Evolutionary conservation across 2,797 vertebrate genomes (phyloP), one percentile per base, ranked within the genome.

Genomic region (Gymnoscopelus braueri): DNA sequence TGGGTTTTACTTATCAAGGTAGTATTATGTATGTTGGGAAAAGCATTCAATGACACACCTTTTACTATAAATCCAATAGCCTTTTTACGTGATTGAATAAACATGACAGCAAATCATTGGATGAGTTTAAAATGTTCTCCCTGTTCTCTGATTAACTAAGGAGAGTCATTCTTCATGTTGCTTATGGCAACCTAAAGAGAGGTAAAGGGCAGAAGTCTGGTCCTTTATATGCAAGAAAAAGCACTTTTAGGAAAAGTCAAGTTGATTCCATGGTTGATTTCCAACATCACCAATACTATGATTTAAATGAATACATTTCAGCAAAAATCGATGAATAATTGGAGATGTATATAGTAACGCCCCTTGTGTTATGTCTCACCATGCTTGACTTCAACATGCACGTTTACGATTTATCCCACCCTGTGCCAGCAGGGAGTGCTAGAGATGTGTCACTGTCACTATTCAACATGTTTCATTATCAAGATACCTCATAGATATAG

Each of bases 401-500:
- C 4, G 47, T 48, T 3, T 48, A 48, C 12, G 12, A 3, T 8
- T 48, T n/a, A 15, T 5, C 13, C 50, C 50, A 51, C n/a, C 50
- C 50, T 51, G 56, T 3, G n/a, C 10, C 23, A 24, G 1, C 47
- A 64, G 10, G 60, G 55, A 7, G 14, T 29, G 35, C 2, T 48
- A 54, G 1, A 63, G 59, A 24, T 53, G 19, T 57, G 0, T 61
- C 7, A 4, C 23, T 50, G 15, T 59, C 44, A 67, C 12, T 62
- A 19, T 69, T 23, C 14, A 50, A 44, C 7, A 44, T 9, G 26
- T 44, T 8, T 44, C 12, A 69, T 7, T 51, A 79, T 52, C 9
- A 39, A 54, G 5, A 32, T 39, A 39, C 1, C 63, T 32, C 14
- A 71, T 10, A 13, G 26, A 9, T 47, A 13, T 4, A 51, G 13